Conservation (phyloP, 2,113 vertebrate species). For the Varanus komodoensis region DNA sequence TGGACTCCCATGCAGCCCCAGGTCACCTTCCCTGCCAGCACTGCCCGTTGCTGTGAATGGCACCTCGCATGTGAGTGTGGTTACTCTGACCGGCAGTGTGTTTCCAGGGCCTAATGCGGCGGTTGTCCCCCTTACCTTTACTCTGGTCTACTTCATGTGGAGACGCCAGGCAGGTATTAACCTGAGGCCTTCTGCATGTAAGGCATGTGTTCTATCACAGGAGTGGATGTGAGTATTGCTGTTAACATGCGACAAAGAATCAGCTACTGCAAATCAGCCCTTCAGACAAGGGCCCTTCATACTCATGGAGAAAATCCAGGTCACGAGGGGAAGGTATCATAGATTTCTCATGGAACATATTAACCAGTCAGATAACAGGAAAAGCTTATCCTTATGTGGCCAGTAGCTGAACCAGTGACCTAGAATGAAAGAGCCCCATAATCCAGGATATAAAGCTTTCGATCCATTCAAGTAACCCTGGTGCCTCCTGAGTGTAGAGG, state of each 20-base stretch:
- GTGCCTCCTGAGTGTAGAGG: constrained; percentile 9
- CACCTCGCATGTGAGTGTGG: not conserved
- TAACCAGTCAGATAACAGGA: constrained; percentile 6
- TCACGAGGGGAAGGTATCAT: not conserved
- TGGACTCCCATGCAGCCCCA: no score
- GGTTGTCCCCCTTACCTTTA: not conserved
- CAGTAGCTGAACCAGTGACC: constrained; percentile 16
- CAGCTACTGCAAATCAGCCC: not conserved
- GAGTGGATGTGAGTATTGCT: not conserved
- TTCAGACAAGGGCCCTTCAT: not conserved
- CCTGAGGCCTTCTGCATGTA: not conserved
- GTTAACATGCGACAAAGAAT: not conserved
- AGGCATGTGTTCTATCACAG: not conserved
- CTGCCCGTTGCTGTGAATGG: no score
- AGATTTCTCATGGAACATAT: constrained; percentile 1
- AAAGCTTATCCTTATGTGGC: constrained; percentile 8
- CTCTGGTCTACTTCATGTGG: not conserved
- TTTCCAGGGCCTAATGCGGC: not conserved
- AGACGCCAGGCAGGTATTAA: not conserved
- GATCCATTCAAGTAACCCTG: not conserved
- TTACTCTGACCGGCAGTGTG: not conserved
- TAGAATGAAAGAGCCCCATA: not conserved
- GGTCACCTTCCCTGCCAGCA: not conserved
- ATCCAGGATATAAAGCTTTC: constrained; percentile 3
- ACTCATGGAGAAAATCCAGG: not conserved